Conservation (phyloP, 2,113 vertebrate species). For the Lontra canadensis region DNA sequence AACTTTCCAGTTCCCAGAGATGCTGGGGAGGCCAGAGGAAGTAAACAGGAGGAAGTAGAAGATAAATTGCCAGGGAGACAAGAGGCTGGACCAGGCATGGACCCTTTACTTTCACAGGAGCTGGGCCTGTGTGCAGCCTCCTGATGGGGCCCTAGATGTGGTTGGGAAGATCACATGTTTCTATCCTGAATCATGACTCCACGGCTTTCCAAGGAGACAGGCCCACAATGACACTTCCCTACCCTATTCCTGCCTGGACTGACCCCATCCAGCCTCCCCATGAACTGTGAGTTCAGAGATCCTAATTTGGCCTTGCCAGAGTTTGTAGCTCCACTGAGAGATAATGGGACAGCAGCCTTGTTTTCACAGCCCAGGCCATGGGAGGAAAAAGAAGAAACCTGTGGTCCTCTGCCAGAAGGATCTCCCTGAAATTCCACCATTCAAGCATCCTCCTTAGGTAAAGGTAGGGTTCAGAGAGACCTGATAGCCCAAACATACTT, state of each 20-base stretch:
- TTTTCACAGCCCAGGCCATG: neutral
- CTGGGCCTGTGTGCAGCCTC: neutral
- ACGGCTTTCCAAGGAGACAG: neutral
- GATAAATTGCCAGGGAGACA: no score
- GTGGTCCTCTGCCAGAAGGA: neutral
- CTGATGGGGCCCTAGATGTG: neutral
- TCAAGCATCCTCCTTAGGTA: neutral
- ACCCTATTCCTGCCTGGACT: neutral
- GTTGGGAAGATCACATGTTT: neutral
- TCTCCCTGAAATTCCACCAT: neutral
- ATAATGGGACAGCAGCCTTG: neutral
- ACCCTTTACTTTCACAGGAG: neutral
- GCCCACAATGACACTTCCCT: no score
- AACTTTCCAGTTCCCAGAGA: neutral
- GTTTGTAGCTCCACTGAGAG: fast-evolving
- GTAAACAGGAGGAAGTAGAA: neutral
- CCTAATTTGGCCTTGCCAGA: neutral
- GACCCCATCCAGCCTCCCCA: neutral
- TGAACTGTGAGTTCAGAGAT: neutral
- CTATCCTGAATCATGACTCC: neutral
- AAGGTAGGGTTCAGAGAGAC: neutral
- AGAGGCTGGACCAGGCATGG: neutral
- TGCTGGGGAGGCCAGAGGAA: neutral
- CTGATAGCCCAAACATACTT: neutral
- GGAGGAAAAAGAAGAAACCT: neutral